These are phyloP conservation scores for Sciurus vulgaris DNA, from an alignment of 2,797 vertebrate species.

Conservation along the genomic window DNA sequence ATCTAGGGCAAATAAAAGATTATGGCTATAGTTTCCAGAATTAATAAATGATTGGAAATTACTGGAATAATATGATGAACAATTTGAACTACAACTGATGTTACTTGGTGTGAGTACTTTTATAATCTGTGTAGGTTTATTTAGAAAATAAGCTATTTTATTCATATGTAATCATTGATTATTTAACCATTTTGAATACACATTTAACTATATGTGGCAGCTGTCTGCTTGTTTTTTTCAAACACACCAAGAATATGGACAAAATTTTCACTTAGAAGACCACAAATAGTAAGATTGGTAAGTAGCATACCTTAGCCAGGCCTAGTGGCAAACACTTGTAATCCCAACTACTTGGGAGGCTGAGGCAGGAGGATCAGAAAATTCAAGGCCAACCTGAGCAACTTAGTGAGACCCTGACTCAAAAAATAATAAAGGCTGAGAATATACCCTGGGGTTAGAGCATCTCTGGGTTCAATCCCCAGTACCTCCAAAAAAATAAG, in stretches of 20 bases:
- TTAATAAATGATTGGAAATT: conserved; percentile 22
- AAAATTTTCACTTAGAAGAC: background rate
- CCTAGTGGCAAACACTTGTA: background rate
- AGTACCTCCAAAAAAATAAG: background rate
- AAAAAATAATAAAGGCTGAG: no score
- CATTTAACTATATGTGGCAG: background rate
- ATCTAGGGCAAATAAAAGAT: conserved; percentile 40
- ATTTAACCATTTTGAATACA: background rate
- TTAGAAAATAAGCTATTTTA: conserved; percentile 13
- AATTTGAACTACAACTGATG: background rate
- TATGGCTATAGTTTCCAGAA: conserved; percentile 12
- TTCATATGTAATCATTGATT: conserved; percentile 1
- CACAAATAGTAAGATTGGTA: conserved; percentile 46
- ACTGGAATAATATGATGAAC: conserved; percentile 29
- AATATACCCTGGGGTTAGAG: no score
- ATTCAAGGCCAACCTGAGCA: no score
- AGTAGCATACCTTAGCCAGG: background rate
- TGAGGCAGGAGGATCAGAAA: no score
- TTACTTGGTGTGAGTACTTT: background rate
- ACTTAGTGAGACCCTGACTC: no score
- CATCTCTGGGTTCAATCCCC: background rate
- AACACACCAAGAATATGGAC: background rate
- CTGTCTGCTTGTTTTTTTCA: background rate
- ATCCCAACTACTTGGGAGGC: background rate
- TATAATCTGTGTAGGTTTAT: conserved; percentile 12